Base-by-base conservation (phyloP, 2,888 invertebrate genomes). In the Alitta virens region DNA sequence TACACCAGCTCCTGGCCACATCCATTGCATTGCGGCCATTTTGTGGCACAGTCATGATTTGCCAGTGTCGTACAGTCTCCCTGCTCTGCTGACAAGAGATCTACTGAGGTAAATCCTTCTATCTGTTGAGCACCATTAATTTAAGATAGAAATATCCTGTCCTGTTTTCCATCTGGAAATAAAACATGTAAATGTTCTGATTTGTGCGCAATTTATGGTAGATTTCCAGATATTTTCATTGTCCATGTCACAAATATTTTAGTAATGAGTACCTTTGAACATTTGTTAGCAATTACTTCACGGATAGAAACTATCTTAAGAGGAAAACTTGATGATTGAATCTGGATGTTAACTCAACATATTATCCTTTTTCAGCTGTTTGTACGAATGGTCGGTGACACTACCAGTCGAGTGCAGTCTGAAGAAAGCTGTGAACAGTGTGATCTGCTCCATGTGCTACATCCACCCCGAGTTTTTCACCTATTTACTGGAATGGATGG, bases 371-470 rank as follows among this genome's bases (percentile, higher is more conserved):
- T 77, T 16, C 75, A 86, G 86, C 68, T 85, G 88, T 0, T 84
- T 94, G 25, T 91, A 89, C 79, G 86, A 88, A 57, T 92, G 94
- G 90, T 88, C 90, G 23, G 84, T 87, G 60, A 85, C 86, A n/a
- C 84, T 91, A 52, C 86, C 88, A 21, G 86, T 88, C 49, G 86
- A 88, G 61, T 88, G 89, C 21, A 69, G 75, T 33, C 84, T 94
- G 56, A 94, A 94, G 82, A 88, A 89, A 73, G 87, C 92, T 0
- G 86, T 94, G n/a, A 92, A 94, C 82, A 88, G 90, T 74, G 86
- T 92, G 60, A 82, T 94, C 55, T 94, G 94, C 80, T 89, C 93
- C 2, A 86, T 93, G 76, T 94, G 93, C 81, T 91, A 89, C 80
- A 90, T 92, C 33, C 87, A 89, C 70, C 90, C 92, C 0, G 88